Base-by-base conservation (phyloP, 1,140 invertebrate species). In the Drosophila saltans region DNA sequence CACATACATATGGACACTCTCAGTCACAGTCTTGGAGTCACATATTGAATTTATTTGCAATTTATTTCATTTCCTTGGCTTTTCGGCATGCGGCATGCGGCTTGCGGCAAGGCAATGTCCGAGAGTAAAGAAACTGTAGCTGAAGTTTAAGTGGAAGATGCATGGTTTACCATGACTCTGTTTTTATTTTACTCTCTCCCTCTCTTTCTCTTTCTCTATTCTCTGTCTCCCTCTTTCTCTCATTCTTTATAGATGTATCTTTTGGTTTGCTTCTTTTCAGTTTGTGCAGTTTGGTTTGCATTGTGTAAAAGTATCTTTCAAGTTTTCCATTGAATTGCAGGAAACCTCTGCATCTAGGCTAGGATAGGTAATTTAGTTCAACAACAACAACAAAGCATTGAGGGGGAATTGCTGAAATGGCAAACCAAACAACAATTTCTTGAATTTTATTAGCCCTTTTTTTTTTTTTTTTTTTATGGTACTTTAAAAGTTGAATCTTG, bases 1-100 rank as follows among this genome's bases (percentile, higher is more conserved):
- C 52, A 78, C 48, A 70, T 8, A 67, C n/a, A 59, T 40, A 45
- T 9, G 39, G 11, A 69, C 62, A 66, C 33, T 52, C 33, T 60
- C 24, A 24, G 60, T 60, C 24, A 24, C 56, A 72, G 81, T 76
- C 74, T 75, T 36, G 33, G 33, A 76, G 45, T 52, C 67, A 75
- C 68, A 88, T 80, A 83, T 88, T 88, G 83, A 86, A 86, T 88
- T 88, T 88, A 88, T 88, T 88, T 88, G 83, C 83, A 88, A 83
- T 88, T 88, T 88, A 88, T 88, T 83, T 84, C 80, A 83, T 89
- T 88, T 89, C 80, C 69, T 76, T 89, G 75, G 84, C 80, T 86
- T 89, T 83, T 88, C 68, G 84, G 75, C 78, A 79, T 48, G 45
- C 6, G 21, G 45, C 45, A 48, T 48, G 40, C 3, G 61, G 43